Conservation (phyloP, 2,888 invertebrate species). For the Apodemia zela region DNA sequence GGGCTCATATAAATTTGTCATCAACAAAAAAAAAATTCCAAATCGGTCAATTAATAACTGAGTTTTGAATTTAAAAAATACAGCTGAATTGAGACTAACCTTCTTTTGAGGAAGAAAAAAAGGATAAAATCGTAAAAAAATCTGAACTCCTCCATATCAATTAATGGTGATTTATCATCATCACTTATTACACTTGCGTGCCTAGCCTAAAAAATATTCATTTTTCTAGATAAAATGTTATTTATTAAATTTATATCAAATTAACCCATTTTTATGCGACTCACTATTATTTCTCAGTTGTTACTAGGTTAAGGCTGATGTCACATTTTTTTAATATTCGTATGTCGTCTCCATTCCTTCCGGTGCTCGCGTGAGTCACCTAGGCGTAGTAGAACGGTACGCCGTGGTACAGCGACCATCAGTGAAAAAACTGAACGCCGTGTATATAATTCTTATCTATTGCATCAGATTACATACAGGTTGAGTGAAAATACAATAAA, state of each 20-base stretch:
- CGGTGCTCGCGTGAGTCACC: constrained; percentile 58
- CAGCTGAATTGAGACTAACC: no score
- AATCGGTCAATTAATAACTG: not conserved
- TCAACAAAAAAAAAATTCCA: no score
- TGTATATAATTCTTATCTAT: constrained; percentile 71
- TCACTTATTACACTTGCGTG: no score
- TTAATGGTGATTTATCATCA: no score
- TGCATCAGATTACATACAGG: constrained; percentile 71
- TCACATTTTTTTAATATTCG: constrained; percentile 29
- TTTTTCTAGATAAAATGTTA: no score
- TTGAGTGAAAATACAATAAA: constrained; percentile 35
- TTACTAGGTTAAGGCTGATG: constrained; percentile 14
- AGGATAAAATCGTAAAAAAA: no score
- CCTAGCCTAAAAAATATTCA: no score
- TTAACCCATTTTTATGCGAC: not conserved
- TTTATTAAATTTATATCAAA: not conserved
- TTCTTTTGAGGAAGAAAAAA: no score
- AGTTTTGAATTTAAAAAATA: not conserved
- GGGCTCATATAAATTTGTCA: no score
- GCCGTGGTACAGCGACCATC: constrained; percentile 28
- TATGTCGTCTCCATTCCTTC: constrained; percentile 45
- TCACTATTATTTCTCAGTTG: not conserved
- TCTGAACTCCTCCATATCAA: no score
- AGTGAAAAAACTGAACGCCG: constrained; percentile 53
- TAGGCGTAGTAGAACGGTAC: constrained; percentile 58